Evolutionary conservation across 2,797 vertebrate species (phyloP), one percentile per base, ranked within the genome.

Genomic region (Decapterus maruadsi): DNA sequence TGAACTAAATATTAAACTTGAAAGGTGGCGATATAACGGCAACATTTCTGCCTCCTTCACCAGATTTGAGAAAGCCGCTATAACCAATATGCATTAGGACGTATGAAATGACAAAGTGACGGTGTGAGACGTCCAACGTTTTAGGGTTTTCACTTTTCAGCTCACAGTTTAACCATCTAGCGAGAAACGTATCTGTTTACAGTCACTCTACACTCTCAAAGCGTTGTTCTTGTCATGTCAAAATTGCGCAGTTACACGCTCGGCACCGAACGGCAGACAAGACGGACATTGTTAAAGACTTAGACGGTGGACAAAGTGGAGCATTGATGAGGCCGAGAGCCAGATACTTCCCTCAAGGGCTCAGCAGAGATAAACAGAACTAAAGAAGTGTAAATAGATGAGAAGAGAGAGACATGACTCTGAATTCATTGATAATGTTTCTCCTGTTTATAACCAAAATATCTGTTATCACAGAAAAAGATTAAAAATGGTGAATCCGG

Each of bases 1-100:
- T 31, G 61, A 65, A 38, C 20, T 56, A 6, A 54, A 68, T 60
- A 67, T 31, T 31, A 8, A 10, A 64, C 53, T 11, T 36, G 45
- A n/a, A 17, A 69, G 3, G 48, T 29, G 4, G 7, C 4, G 55
- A 67, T 8, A n/a, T 6, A 58, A 13, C 36, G 40, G 61, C 26
- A 61, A 36, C 7, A 29, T 50, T 31, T 69, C 17, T 22, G 6
- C 1, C 29, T 57, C 40, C 0, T 19, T 56, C 17, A 58, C 40
- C 42, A 43, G 42, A 43, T 4, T 5, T 26, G 53, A 11, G 11
- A 36, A 12, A 61, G n/a, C 43, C 13, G 34, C 34, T 22, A 12
- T 31, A 59, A 71, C 56, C 7, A 10, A 11, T 29, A 17, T 38
- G 19, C 43, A 19, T 50, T 31, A 19, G 19, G 3, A 13, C 14